Evolutionary conservation across 2,797 vertebrate genomes (phyloP), one percentile per base, ranked within the genome.

Genomic region (Chiroxiphia lanceolata): DNA sequence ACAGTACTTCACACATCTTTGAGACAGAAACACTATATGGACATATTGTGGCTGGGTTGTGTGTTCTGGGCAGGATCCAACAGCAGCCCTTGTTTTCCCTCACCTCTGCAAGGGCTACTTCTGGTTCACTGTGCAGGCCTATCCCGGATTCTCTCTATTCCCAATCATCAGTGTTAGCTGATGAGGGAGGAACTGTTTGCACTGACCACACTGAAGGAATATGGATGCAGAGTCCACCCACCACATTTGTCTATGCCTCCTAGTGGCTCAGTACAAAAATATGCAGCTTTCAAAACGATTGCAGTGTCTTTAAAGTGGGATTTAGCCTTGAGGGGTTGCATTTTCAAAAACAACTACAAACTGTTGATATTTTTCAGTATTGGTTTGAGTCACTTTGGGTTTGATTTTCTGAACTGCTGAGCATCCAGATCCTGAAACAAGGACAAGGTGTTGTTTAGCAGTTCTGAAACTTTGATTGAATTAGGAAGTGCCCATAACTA

Each of bases 1-100:
- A 61, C 67, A 90, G 56, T 59, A 89, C 91, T 79, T 89, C 87
- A 47, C 48, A 29, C 48, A n/a, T 61, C 44, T 92, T 71, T n/a
- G 11, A 84, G 82, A 84, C 45, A 75, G 72, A 88, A 91, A 33
- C n/a, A 4, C 34, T 60, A 7, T 23, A 47, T 3, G 38, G 60
- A 91, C 60, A 53, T 38, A 48, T 31, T 77, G 77, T 45, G 38
- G 31, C 65, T 80, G 59, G 53, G 53, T 91, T 93, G 78, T 88
- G 54, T 93, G 72, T 81, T 91, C 90, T 81, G 88, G 63, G 71
- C 98, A 85, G 89, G 87, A 85, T 85, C 89, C 90, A 95, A 86
- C 23, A 89, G 79, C 78, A 93, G 91, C 80, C 79, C 83, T 95
- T 95, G 71, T 60, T 83, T 83, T 70, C 47, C 40, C 22, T 74